Base-by-base conservation (phyloP, 2,113 vertebrate species). In the Grantiella picta region DNA sequence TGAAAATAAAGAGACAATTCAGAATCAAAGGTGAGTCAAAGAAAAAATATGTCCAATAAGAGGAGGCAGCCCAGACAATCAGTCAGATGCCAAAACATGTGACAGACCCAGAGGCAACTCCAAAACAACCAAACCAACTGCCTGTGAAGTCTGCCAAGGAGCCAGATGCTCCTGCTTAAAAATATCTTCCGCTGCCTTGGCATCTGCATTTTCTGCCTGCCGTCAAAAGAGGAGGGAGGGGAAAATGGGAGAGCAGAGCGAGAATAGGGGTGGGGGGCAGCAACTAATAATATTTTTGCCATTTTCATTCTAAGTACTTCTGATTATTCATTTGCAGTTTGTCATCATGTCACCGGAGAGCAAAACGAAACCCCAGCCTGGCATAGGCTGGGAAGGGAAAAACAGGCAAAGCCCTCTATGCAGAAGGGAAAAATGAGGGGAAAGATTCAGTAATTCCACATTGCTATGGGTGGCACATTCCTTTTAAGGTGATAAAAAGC, bases 91-190 rank as follows among this genome's bases (percentile, higher is more conserved):
- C 98, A 98, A 98, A 97, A 97, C 97, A 97, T 94, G 97, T 97
- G 97, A 98, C 97, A 96, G 97, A 97, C 97, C 98, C 98, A 98
- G 97, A 98, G 98, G 98, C 97, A 96, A 97, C 97, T 98, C 96
- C 92, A 96, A 96, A 97, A 97, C 97, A 97, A 97, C 96, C 98
- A 86, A 97, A 97, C 97, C 97, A 98, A 98, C 97, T 97, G 97
- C 93, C 95, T 97, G 95, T 86, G 86, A 94, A 98, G 96, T 96
- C 97, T 98, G 98, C 98, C 98, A 98, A 98, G 94, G 96, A 97
- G 97, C 97, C 98, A 98, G 98, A 98, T 98, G 98, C 98, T 97
- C 95, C 92, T 97, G 97, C 97, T 98, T 98, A 98, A 98, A 98
- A 98, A 98, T 98, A 98, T 98, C 98, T 98, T 98, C 97, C 88